Conservation (phyloP, 2,888 invertebrate genomes). For the Acanthosepion esculentum region DNA sequence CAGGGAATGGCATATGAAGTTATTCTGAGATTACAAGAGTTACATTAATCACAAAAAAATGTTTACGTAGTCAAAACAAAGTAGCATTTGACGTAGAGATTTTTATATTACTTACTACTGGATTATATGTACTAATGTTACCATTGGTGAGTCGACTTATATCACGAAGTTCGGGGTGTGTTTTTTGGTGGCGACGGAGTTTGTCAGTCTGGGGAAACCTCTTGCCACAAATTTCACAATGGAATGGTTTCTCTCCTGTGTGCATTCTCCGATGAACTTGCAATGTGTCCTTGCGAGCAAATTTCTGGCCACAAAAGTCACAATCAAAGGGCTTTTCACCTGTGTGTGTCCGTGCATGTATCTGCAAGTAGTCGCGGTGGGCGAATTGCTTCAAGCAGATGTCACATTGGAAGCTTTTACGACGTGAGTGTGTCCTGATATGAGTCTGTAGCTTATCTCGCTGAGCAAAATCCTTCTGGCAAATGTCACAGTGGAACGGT, state of each 20-base stretch:
- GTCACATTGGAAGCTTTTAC: conserved; percentile 11
- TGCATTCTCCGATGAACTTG: conserved; percentile 39
- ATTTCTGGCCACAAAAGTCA: conserved; percentile 40
- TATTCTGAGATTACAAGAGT: too few species aligned
- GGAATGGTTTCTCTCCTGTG: conserved; percentile 43
- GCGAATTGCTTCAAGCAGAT: conserved; percentile 40
- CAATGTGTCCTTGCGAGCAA: conserved; percentile 44
- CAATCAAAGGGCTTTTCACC: conserved; percentile 21
- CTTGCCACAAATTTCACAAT: conserved; percentile 41
- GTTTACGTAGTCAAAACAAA: not conserved
- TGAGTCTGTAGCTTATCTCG: conserved; percentile 43
- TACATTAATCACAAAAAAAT: too few species aligned
- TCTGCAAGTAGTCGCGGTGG: conserved; percentile 33
- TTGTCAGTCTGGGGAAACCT: conserved; percentile 42
- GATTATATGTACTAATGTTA: not conserved
- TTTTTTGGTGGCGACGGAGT: conserved; percentile 24
- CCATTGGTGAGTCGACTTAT: not conserved
- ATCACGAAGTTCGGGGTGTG: conserved; percentile 25
- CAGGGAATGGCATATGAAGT: too few species aligned
- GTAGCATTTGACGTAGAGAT: not conserved
- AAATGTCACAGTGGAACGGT: conserved; percentile 44
- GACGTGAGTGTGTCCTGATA: conserved; percentile 10
- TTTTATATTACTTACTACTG: not conserved
- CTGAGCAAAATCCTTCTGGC: conserved; percentile 41
- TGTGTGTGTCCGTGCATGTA: not conserved